Evolutionary conservation across 1,140 invertebrate species (phyloP), one percentile per base, ranked within the genome.

Genomic region (Alviniconcha marisindica): DNA sequence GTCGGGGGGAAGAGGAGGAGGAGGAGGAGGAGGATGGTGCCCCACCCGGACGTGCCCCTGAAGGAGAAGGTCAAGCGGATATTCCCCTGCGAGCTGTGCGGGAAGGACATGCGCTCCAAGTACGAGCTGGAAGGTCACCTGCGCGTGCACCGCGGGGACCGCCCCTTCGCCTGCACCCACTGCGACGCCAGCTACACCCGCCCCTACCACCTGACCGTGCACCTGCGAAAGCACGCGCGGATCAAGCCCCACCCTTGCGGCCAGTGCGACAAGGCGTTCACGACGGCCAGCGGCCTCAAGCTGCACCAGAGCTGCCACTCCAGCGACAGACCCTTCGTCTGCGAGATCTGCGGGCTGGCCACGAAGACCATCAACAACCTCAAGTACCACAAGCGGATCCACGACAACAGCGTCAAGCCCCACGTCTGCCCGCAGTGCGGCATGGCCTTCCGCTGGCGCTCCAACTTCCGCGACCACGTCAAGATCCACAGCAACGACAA

Each of bases 81-180:
- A 24, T 79, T 54, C 77, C 5, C 40, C 0, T 95, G 95, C 84
- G 93, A 94, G 69, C 95, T 94, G 80, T 96, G 95, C 87, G 93
- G 93, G n/a, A 95, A 95, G 85, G 93, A 92, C 63, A 96, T 96
- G 85, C 95, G 94, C 86, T 95, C 95, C n/a, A 95, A 95, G 83
- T 94, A 95, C 86, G 96, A 96, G 88, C 91, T 90, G 51, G 87
- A 89, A 66, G 38, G 69, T 7, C 89, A 90, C 80, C 74, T 60
- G 73, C 31, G 83, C 15, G 87, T 97, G 88, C 96, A 95, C 88
- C 96, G 96, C 7, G 97, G 97, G 0, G 96, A 97, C 91, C 96
- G 97, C 91, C 97, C 97, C 24, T 98, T 97, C 89, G 95, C 95
- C 42, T 98, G 97, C 91, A 96, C 97, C 94, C 96, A 96, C 69